phyloP scores from a whole-genome alignment of 2,888 invertebrate genomes.

The Antheraea assamensis region DNA sequence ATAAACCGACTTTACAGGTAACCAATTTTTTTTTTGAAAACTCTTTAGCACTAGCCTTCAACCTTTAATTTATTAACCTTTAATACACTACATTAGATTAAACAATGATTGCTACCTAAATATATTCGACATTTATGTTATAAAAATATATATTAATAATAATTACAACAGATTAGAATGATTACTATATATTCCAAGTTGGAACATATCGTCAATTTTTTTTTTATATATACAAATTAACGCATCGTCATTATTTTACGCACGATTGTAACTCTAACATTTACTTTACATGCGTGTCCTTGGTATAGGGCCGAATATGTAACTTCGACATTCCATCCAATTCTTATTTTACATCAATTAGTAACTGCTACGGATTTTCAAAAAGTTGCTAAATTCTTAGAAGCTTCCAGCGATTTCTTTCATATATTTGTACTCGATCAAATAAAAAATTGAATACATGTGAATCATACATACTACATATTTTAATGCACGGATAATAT shows the following conservation, averaged over 20 bases:
- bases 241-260: not conserved
- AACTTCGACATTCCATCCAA: not conserved
- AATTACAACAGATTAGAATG: not conserved
- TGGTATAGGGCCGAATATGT: not conserved
- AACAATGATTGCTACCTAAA: not conserved
- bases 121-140: not conserved
- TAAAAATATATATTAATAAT: not conserved
- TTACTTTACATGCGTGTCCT: not conserved
- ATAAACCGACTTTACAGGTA: too few relatives aligned
- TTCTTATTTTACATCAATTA: not conserved
- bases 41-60: too few relatives aligned
- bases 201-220: not conserved
- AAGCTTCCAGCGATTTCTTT: not conserved
- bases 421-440: not conserved
- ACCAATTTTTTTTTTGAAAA: too few relatives aligned
- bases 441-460: not conserved
- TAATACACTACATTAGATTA: not conserved
- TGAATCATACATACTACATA: not conserved
- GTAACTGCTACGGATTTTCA: not conserved
- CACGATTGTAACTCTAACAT: not conserved
- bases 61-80: too few relatives aligned
- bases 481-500: not conserved
- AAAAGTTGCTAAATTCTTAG: not conserved
- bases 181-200: not conserved
- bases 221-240: not conserved